Conservation (phyloP, 2,888 invertebrate species). For the Synergus gifuensis region DNA sequence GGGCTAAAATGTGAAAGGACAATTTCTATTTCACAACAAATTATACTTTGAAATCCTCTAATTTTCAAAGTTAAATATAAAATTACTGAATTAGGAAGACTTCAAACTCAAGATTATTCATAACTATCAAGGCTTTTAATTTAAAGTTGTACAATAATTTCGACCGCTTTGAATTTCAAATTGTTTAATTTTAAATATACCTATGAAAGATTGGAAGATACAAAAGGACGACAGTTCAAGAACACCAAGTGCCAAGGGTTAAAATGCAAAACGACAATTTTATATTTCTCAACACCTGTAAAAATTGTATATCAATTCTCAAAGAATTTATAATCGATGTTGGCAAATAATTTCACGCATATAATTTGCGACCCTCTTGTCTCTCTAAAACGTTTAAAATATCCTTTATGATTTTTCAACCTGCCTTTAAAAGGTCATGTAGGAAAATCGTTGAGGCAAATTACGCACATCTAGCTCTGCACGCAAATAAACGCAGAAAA, state of each 20-base stretch:
- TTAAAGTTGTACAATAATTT: too few relatives aligned
- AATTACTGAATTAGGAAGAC: too few relatives aligned
- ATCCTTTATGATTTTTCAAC: slow-evolving; percentile 5
- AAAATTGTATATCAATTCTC: slow-evolving; percentile 33
- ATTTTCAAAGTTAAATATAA: background rate
- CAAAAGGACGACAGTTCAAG: slow-evolving; percentile 15
- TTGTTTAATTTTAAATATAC: background rate
- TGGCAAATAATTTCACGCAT: slow-evolving; percentile 47
- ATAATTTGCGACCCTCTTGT: slow-evolving; percentile 47
- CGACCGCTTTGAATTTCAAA: background rate
- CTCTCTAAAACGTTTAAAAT: background rate
- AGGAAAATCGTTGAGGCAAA: slow-evolving; percentile 19
- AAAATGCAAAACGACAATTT: slow-evolving; percentile 51
- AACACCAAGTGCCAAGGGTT: slow-evolving; percentile 43
- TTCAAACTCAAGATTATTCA: too few relatives aligned
- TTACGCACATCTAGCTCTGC: slow-evolving; percentile 20
- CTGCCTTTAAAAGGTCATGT: slow-evolving; percentile 9
- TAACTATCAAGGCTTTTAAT: too few relatives aligned
- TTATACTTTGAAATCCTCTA: slow-evolving; percentile 28
- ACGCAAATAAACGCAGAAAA: slow-evolving; percentile 24
- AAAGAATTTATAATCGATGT: slow-evolving; percentile 47
- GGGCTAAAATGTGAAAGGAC: slow-evolving; percentile 46
- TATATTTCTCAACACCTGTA: slow-evolving; percentile 50
- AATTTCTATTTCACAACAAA: slow-evolving; percentile 55
- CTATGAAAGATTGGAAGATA: slow-evolving; percentile 31